Percentiles rank a stretch among this genome's conserved stretches.
Evolutionary conservation across 2,113 vertebrate genomes (phyloP).

Genomic region (Sorex fumeus): DNA sequence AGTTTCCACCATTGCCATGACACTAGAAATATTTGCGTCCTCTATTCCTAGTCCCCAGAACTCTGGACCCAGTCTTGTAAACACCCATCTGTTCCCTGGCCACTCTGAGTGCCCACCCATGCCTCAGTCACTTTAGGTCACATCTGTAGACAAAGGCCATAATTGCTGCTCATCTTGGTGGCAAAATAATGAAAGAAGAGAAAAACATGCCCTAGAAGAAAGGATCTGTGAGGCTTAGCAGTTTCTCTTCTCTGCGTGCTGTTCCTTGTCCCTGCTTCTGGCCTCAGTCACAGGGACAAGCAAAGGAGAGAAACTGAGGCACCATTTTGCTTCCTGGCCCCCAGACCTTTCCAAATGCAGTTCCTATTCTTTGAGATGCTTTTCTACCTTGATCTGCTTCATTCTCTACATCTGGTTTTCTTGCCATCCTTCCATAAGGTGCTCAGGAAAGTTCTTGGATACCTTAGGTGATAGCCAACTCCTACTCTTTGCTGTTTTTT

Average conservation of each 20-base stretch:
- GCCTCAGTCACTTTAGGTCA: neutral
- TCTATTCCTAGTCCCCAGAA: neutral
- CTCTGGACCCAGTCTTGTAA: too few relatives aligned
- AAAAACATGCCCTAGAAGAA: neutral
- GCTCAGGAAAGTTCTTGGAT: neutral
- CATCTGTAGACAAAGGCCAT: neutral
- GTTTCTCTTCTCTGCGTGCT: neutral
- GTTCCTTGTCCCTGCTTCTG: neutral
- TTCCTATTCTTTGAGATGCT: neutral
- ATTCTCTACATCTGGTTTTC: neutral
- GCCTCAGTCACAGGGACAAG: neutral
- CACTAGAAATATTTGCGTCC: neutral
- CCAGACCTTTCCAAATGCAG: neutral
- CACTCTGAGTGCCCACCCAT: neutral
- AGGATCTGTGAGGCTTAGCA: rapidly evolving
- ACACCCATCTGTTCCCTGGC: neutral
- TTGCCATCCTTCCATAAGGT: neutral
- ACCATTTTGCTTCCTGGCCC: rapidly evolving
- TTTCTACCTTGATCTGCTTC: neutral
- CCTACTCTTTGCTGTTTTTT: neutral
- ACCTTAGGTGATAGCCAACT: neutral
- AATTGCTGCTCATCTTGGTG: neutral
- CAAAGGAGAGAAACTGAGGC: neutral
- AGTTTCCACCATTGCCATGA: neutral
- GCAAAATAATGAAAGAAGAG: neutral